Evolutionary conservation across 2,888 invertebrate genomes (phyloP).

Genomic region (Nomada ferruginata): DNA sequence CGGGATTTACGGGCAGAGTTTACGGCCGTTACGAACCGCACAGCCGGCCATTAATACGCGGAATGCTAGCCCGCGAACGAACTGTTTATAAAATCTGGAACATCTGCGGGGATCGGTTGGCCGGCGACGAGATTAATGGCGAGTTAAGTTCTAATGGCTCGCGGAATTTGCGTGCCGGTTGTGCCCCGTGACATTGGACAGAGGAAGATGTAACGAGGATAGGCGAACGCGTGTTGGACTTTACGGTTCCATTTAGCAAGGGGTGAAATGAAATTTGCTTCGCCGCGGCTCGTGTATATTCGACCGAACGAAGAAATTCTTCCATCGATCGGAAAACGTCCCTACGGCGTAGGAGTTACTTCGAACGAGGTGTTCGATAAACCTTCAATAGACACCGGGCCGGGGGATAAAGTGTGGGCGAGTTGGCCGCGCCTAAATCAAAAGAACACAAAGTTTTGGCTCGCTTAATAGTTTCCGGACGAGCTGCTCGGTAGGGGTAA

Average conservation of each 20-base stretch:
- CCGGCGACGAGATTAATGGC: conserved; percentile 10
- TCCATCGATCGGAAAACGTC: not conserved
- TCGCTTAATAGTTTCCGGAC: conserved; percentile 66
- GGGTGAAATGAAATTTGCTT: too few species aligned
- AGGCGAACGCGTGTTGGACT: not conserved
- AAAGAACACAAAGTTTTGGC: conserved; percentile 69
- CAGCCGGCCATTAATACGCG: conserved; percentile 18
- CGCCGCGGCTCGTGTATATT: too few species aligned
- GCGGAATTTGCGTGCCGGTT: not conserved
- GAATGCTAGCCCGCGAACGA: conserved; percentile 25
- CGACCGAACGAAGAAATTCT: too few species aligned
- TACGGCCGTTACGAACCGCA: conserved; percentile 26
- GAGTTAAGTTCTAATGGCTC: not conserved
- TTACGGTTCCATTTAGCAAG: too few species aligned
- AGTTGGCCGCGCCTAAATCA: conserved; percentile 53
- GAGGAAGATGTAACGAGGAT: not conserved
- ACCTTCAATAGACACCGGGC: not conserved
- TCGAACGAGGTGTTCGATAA: conserved; percentile 18
- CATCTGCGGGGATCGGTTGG: conserved; percentile 5
- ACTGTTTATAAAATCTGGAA: conserved; percentile 45
- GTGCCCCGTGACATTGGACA: not conserved
- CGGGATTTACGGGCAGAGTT: conserved; percentile 44
- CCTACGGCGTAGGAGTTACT: not conserved
- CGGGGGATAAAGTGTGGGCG: conserved; percentile 30
- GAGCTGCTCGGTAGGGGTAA: conserved; percentile 76